phyloP scores from a whole-genome alignment of 2,113 vertebrate genomes.

The Erythrocercus mccallii region DNA sequence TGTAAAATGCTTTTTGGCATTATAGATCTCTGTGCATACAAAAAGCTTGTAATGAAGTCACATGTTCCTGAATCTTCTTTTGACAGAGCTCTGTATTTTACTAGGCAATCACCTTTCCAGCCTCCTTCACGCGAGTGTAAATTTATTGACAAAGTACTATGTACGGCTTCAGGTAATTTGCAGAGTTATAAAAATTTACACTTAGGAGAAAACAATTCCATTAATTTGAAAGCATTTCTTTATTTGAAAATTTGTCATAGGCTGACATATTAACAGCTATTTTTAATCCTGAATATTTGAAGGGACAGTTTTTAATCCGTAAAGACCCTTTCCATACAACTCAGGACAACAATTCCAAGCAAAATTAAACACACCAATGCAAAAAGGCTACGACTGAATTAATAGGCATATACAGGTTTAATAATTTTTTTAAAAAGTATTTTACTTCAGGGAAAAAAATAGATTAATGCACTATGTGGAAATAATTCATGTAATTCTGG shows the following conservation, averaged over 20 bases:
- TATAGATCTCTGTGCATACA: not conserved
- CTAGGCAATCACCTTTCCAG: not conserved
- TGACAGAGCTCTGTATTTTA: not conserved
- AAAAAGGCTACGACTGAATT: not conserved
- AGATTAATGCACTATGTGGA: not conserved
- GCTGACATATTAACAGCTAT: not conserved
- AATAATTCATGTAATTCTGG: not conserved
- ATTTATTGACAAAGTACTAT: not conserved
- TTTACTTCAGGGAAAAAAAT: not conserved
- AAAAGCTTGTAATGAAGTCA: not conserved
- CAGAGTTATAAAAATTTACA: not conserved
- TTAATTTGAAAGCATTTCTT: not conserved
- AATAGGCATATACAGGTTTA: not conserved
- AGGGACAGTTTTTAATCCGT: not conserved
- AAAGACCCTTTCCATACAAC: not conserved
- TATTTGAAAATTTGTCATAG: not conserved
- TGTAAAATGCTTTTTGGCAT: not conserved
- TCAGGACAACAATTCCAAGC: not conserved
- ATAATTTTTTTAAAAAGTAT: not conserved
- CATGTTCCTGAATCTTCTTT: not conserved
- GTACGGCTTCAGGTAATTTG: not conserved
- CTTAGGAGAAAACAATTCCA: not conserved
- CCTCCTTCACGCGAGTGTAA: fast-evolving
- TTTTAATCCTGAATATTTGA: not conserved
- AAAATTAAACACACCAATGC: not conserved